These are phyloP conservation scores for Pithecia hirsuta DNA, from an alignment of 2,797 vertebrate genomes.

Conservation along the genomic window DNA sequence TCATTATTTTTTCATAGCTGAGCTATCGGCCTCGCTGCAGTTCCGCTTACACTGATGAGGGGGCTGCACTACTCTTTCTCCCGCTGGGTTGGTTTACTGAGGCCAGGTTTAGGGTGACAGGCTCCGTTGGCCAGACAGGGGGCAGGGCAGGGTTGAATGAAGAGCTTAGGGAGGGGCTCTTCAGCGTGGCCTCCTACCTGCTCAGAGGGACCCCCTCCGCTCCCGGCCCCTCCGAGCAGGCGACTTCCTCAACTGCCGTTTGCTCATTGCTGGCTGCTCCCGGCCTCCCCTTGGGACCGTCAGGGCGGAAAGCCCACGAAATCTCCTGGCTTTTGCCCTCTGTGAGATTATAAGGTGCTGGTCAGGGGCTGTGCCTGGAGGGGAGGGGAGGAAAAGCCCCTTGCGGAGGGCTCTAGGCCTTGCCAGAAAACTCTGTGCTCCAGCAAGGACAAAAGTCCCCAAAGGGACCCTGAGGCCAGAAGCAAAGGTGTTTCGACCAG, in stretches of 20 bases:
- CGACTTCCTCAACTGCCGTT: background rate
- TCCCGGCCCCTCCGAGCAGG: too few relatives aligned
- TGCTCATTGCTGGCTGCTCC: background rate
- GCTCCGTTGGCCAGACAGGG: background rate
- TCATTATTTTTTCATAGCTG: conserved; percentile 86
- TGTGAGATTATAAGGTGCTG: background rate
- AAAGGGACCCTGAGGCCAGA: background rate
- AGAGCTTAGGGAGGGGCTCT: background rate
- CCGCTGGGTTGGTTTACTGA: conserved; percentile 64
- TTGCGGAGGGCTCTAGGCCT: background rate
- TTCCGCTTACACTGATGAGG: conserved; percentile 72
- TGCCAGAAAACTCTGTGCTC: background rate
- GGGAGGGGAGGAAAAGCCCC: background rate
- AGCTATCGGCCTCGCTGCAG: conserved; percentile 59
- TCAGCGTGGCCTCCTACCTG: background rate
- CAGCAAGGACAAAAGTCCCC: background rate
- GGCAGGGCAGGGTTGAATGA: conserved; percentile 17
- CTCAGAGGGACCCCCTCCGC: background rate
- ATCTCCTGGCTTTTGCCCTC: background rate
- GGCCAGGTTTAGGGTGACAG: conserved; percentile 77
- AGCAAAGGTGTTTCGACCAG: background rate
- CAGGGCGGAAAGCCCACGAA: background rate
- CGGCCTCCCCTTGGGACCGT: background rate
- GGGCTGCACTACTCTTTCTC: background rate
- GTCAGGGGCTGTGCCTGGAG: background rate